A percentile compares a stretch with the other conserved stretches of the same genome.
These are phyloP conservation scores for Horisme vitalbata DNA, from an alignment of 2,888 invertebrate genomes.

Conservation along the genomic window DNA sequence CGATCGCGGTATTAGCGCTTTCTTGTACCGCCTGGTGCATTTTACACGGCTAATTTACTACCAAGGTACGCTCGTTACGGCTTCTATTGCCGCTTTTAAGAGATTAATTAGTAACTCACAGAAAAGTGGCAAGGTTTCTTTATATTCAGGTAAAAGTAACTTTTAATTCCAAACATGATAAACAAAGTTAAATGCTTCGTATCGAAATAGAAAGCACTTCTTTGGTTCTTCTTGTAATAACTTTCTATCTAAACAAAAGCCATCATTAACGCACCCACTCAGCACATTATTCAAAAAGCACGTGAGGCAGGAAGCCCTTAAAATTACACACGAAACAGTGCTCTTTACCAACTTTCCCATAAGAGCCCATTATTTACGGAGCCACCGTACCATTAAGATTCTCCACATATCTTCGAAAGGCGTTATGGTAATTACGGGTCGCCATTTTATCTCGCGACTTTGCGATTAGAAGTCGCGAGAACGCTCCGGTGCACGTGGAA, in stretches of 20 bases:
- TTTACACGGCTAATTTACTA: conserved; percentile 53
- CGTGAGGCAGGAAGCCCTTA: conserved; percentile 75
- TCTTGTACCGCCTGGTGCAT: conserved; percentile 52
- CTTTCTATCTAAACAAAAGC: conserved; percentile 61
- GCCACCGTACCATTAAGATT: conserved; percentile 82
- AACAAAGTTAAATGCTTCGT: no score
- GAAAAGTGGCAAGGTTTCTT: not conserved
- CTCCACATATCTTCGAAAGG: conserved; percentile 82
- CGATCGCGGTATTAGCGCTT: conserved; percentile 50
- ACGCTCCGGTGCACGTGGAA: conserved; percentile 68
- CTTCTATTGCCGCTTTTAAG: conserved; percentile 4
- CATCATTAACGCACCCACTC: conserved; percentile 63
- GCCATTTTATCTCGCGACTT: conserved; percentile 77
- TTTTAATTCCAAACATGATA: no score
- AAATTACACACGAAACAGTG: conserved; percentile 82
- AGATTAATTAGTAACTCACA: conserved; percentile 4
- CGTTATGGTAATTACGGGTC: conserved; percentile 83
- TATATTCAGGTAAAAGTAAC: not conserved
- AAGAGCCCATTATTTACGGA: conserved; percentile 82
- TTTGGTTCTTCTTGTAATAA: conserved; percentile 33
- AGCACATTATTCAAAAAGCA: conserved; percentile 79
- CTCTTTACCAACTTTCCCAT: conserved; percentile 81
- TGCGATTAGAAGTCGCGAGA: conserved; percentile 47
- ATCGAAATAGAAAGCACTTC: no score
- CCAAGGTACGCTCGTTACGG: conserved; percentile 10